phyloP scores from a whole-genome alignment of 1,140 invertebrate species.

The Ceratina calcarata region DNA sequence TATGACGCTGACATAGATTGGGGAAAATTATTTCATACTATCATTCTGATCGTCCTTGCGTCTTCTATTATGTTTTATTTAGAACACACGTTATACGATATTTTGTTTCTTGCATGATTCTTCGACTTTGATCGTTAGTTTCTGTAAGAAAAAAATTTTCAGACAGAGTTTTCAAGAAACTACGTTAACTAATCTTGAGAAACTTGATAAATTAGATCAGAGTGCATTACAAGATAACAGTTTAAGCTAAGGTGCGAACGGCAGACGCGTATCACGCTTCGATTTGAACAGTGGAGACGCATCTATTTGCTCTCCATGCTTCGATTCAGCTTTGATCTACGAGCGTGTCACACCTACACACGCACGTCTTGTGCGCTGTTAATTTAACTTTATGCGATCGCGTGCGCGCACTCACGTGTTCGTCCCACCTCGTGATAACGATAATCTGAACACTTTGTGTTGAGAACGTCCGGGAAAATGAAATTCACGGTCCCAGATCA shows the following conservation, averaged over 20 bases:
- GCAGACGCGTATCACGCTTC: conserved; percentile 20
- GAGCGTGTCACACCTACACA: conserved; percentile 31
- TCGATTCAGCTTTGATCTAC: conserved; percentile 38
- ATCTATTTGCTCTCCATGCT: conserved; percentile 17
- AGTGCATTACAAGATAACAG: neutral
- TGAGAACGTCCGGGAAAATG: conserved; percentile 14
- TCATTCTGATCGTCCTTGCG: too few relatives aligned
- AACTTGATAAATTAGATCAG: neutral
- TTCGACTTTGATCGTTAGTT: too few relatives aligned
- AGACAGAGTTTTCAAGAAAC: too few relatives aligned
- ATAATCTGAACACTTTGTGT: too few relatives aligned
- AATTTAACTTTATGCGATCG: conserved; percentile 40
- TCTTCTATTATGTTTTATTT: too few relatives aligned
- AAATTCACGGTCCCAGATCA: conserved; percentile 22
- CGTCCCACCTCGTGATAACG: too few relatives aligned
- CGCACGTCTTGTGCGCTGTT: neutral
- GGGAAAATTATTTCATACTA: too few relatives aligned
- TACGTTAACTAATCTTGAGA: too few relatives aligned
- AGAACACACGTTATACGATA: too few relatives aligned
- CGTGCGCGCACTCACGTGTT: neutral
- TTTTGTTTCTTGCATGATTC: too few relatives aligned
- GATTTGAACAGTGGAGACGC: conserved; percentile 25
- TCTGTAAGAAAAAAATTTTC: too few relatives aligned
- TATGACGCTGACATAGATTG: too few relatives aligned
- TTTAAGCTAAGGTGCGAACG: neutral